Percentiles rank a stretch among this genome's conserved stretches.
phyloP scores from a whole-genome alignment of 2,113 vertebrate genomes.

The Indicator indicator region DNA sequence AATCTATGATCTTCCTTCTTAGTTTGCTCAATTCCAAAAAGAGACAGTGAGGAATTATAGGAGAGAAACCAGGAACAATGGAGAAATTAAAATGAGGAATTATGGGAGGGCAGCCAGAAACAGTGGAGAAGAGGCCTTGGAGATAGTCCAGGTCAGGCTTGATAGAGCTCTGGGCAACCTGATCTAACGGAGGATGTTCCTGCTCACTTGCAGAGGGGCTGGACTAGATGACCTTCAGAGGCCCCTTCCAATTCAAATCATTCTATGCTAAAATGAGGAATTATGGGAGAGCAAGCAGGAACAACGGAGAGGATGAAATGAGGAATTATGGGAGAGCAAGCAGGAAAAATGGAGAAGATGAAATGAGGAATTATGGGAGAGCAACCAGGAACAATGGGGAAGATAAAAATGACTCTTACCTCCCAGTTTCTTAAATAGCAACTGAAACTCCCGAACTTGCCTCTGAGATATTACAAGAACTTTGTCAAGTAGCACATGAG shows the following conservation, averaged over 20 bases:
- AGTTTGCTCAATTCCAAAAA: constrained; percentile 1
- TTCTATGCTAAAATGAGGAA: no score
- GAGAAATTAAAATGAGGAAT: constrained; percentile 47
- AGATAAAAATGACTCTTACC: constrained; percentile 61
- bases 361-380: not conserved
- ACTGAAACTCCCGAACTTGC: constrained; percentile 79
- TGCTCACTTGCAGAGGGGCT: no score
- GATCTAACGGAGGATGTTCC: no score
- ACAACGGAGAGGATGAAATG: no score
- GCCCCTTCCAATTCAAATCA: no score
- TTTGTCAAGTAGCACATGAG: constrained; percentile 88
- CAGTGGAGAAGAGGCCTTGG: not conserved
- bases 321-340: no score
- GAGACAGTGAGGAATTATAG: not conserved
- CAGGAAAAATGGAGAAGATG: no score
- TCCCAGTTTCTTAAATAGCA: constrained; percentile 74
- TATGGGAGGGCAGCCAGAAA: not conserved
- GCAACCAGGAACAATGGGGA: not conserved
- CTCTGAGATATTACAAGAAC: constrained; percentile 88
- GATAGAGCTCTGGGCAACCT: no score
- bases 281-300: no score
- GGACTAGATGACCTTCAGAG: no score
- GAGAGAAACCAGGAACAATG: not conserved
- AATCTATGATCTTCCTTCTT: not conserved
- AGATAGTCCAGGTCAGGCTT: no score